These are phyloP conservation scores for Pyrrhia umbra DNA, from an alignment of 2,888 invertebrate genomes.

Conservation along the genomic window DNA sequence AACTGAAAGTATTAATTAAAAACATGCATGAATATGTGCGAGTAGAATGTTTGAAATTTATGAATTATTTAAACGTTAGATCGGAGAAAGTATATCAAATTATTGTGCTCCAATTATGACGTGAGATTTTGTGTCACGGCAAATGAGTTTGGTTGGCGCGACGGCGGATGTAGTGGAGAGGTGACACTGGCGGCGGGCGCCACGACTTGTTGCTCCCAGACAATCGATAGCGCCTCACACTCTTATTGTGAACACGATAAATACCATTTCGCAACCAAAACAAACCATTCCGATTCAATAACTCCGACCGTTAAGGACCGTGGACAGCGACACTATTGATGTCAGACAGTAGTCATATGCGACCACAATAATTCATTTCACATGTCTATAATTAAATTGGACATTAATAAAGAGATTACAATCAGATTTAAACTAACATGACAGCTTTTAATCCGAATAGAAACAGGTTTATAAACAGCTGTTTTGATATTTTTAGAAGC, in stretches of 20 bases:
- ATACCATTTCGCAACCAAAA: conserved; percentile 19
- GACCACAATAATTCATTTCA: conserved; percentile 45
- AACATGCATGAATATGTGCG: conserved; percentile 63
- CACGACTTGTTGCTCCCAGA: conserved; percentile 9
- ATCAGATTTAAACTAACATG: conserved; percentile 52
- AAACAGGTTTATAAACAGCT: conserved; percentile 24
- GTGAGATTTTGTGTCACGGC: conserved; percentile 76
- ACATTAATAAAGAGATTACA: conserved; percentile 59
- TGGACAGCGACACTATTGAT: conserved; percentile 49
- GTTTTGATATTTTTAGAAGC: neutral
- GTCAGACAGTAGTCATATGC: conserved; percentile 56
- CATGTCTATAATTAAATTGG: conserved; percentile 53
- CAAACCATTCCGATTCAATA: conserved; percentile 20
- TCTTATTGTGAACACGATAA: conserved; percentile 45
- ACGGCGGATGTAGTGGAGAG: conserved; percentile 61
- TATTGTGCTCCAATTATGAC: conserved; percentile 86
- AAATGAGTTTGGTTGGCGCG: conserved; percentile 69
- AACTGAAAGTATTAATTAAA: conserved; percentile 82
- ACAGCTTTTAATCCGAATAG: conserved; percentile 45
- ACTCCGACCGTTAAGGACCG: conserved; percentile 21
- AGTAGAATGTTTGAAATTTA: conserved; percentile 74
- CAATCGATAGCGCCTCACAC: conserved; percentile 9
- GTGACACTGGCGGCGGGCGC: conserved; percentile 43
- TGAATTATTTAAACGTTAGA: conserved; percentile 77
- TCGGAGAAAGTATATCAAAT: conserved; percentile 85